Evolutionary conservation across 2,888 invertebrate genomes (phyloP), one percentile per base, ranked within the genome.

Genomic region (Fissipunctia ypsillon): DNA sequence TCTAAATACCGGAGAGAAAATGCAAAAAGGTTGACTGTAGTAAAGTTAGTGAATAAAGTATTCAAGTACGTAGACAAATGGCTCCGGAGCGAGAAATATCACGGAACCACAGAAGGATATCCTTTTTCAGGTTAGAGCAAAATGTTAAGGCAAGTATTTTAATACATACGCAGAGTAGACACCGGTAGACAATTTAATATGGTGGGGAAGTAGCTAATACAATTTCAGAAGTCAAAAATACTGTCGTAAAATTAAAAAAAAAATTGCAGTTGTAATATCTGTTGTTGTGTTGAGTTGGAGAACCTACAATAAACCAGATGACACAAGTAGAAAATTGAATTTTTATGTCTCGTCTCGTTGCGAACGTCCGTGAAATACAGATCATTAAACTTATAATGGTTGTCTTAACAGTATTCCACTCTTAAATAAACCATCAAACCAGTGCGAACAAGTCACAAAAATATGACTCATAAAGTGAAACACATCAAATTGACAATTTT

Each of bases 31-130:
- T 84, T 83, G 78, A 77, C 76, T 71, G 75, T 83, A 75, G 69
- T 69, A 77, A 86, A 86, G 81, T 86, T 87, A 81, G 84, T 87
- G 84, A 88, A 88, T 90, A 90, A 90, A 86, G 86, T 87, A 88
- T 88, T 87, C 86, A 83, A 86, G 81, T 77, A 75, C 76, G 82
- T 76, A 84, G 83, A 89, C 69, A 79, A 87, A 87, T 78, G 70
- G 59, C 84, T 81, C 79, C 84, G 69, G 80, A 81, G 84, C 76
- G 80, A 84, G 75, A 84, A 87, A 89, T 83, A 84, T 85, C 75
- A 79, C 77, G 52, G 75, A 87, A 78, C 73, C 73, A 72, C 64
- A 77, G 69, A 71, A 76, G 73, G 67, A 74, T 76, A 64, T 82
- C 56, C 75, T 75, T 69, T 77, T 80, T 64, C 76, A 77, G 57